Evolutionary conservation across 35 echinoderm and acorn worm genomes (phyloP), one percentile per base, ranked within the genome.

Genomic region (Patiria miniata): DNA sequence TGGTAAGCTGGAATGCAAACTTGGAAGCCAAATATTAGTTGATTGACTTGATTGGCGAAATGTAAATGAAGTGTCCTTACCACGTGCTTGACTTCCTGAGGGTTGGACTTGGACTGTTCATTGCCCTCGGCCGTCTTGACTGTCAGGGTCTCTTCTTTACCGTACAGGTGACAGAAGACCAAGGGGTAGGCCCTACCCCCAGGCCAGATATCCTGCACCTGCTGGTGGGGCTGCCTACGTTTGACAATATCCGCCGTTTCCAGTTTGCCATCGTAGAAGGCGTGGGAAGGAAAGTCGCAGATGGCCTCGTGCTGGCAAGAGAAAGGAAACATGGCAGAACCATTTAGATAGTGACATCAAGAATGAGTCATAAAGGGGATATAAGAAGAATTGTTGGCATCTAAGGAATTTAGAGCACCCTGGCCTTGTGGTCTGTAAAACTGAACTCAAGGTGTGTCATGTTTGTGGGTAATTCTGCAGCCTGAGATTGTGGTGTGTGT

Each of bases 81-180:
- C 40, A 91, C 93, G 47, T 95, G 89, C 21, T 77, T 40, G 30
- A 92, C 81, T 37, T 95, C 93, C 19, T 83, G 68, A n/a, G 86
- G 85, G 59, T 95, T 95, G 28, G 61, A 81, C 77, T 89, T 91
- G 19, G 90, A 92, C 81, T 88, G 81, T 56, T 95, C 93, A 50
- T 87, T 92, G 39, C 93, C 93, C 51, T 95, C 93, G 30, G 61
- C 83, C 7, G 83, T 87, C 40, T 90, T 91, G 23, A 95, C 93
- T 19, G 88, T 95, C 68, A 95, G 36, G 0, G 93, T 95, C 39
- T 92, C 93, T 26, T 95, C 93, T 32, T 81, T 92, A 56, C 94
- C 94, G 34, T 87, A 84, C 17, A 88, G 68, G 78, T 95, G 94
- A 42, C 94, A 95, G 86, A 95, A 95, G 14, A 92, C 86, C 16